Evolutionary conservation across 2,113 vertebrate species (phyloP).

Genomic region (Euleptes europaea): DNA sequence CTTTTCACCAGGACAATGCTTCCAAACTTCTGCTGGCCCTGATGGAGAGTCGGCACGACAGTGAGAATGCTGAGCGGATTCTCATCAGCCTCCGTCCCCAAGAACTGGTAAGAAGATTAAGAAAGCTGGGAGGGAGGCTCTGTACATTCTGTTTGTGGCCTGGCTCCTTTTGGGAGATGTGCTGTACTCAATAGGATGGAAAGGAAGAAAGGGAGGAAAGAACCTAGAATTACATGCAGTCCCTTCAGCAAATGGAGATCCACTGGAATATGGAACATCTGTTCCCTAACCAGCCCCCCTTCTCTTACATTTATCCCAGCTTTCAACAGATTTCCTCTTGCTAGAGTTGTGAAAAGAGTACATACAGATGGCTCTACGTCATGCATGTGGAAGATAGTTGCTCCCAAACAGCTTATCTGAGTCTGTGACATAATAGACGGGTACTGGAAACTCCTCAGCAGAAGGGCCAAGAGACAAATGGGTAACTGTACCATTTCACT

Average conservation of each 20-base stretch:
- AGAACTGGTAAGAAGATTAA: slow-evolving; percentile 85
- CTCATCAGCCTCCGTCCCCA: slow-evolving; percentile 93
- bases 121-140: not conserved
- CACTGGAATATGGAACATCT: not conserved
- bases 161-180: not conserved
- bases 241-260: not conserved
- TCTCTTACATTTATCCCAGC: fast-evolving
- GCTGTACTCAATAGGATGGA: too few relatives aligned
- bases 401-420: not conserved
- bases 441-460: not conserved
- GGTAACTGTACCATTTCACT: not conserved
- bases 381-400: not conserved
- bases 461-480: not conserved
- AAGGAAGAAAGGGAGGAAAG: not conserved
- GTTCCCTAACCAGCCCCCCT: not conserved
- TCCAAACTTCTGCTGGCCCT: slow-evolving; percentile 94
- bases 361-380: not conserved
- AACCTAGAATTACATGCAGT: too few relatives aligned
- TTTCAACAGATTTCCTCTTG: not conserved
- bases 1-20: slow-evolving; percentile 86
- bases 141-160: fast-evolving
- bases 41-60: slow-evolving; percentile 98
- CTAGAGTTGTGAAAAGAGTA: not conserved
- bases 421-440: not conserved
- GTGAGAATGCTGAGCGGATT: slow-evolving; percentile 93